Conservation (phyloP, 2,888 invertebrate genomes). For the Micoletzkya japonica region DNA sequence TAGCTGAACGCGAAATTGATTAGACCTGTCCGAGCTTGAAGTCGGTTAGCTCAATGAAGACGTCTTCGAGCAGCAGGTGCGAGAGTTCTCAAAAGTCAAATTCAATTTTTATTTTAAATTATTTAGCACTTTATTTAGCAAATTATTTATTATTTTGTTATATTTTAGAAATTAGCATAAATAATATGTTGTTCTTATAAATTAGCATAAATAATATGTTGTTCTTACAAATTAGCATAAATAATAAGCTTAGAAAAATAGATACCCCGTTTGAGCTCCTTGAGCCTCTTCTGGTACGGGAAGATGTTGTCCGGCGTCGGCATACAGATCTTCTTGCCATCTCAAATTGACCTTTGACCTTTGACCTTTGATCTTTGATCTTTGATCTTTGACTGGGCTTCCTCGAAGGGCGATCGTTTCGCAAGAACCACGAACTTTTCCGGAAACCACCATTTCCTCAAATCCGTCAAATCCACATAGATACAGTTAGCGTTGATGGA, state of each 20-base stretch:
- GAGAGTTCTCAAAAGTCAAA: conserved; percentile 43
- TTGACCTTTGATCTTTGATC: too few species aligned
- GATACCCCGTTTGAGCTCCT: conserved; percentile 49
- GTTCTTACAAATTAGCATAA: not conserved
- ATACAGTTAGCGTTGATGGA: not conserved
- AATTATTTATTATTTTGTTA: not conserved
- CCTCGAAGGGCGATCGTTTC: too few species aligned
- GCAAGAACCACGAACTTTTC: not conserved
- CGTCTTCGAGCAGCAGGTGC: conserved; percentile 56
- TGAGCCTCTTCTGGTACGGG: conserved; percentile 53
- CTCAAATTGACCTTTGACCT: conserved; percentile 39
- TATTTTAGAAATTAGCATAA: not conserved
- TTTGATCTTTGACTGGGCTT: too few species aligned
- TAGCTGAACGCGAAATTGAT: too few species aligned
- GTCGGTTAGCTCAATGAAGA: conserved; percentile 60
- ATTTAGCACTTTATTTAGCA: not conserved
- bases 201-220: not conserved
- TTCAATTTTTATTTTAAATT: not conserved
- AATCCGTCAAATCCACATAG: not conserved
- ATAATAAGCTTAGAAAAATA: not conserved
- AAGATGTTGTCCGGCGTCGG: conserved; percentile 56
- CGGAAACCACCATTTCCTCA: too few species aligned
- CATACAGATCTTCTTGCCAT: conserved; percentile 56
- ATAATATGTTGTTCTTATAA: too few species aligned
- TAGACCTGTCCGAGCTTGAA: conserved; percentile 60